Evolutionary conservation across 1,140 invertebrate species (phyloP).

Genomic region (Sarcophaga bullata): DNA sequence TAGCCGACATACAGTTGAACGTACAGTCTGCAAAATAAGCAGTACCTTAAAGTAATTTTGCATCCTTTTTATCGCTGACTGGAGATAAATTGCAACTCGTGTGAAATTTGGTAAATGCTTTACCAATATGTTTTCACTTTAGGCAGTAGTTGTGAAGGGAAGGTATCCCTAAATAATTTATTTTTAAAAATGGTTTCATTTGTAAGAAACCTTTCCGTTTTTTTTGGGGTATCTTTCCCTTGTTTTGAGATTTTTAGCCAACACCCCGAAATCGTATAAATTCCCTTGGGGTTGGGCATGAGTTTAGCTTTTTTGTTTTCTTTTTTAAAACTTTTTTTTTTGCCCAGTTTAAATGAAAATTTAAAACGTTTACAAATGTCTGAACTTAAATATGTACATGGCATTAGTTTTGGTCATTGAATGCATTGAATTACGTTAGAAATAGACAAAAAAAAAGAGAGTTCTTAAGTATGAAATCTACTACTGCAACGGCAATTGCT

Average conservation of each 20-base stretch:
- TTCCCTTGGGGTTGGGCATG: not conserved
- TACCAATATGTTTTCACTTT: too few species aligned
- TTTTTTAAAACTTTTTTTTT: not conserved
- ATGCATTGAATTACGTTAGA: not conserved
- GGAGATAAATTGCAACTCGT: too few species aligned
- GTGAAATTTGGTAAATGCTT: too few species aligned
- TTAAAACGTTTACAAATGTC: not conserved
- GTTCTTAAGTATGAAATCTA: not conserved
- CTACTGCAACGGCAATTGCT: not conserved
- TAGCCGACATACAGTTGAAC: too few species aligned
- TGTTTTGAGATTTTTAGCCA: not conserved
- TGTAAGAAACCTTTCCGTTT: too few species aligned
- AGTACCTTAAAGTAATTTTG: too few species aligned
- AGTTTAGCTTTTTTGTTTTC: not conserved
- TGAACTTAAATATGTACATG: not conserved
- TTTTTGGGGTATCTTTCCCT: not conserved
- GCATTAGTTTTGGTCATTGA: conserved; percentile 8
- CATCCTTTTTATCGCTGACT: too few species aligned
- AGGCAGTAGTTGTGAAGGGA: too few species aligned
- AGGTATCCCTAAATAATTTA: too few species aligned
- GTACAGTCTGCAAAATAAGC: too few species aligned
- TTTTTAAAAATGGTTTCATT: too few species aligned
- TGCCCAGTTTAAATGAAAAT: not conserved
- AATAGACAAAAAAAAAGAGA: too few species aligned
- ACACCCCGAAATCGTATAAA: not conserved